These are phyloP conservation scores for Polietes domitor DNA, from an alignment of 2,888 invertebrate species.

Conservation along the genomic window DNA sequence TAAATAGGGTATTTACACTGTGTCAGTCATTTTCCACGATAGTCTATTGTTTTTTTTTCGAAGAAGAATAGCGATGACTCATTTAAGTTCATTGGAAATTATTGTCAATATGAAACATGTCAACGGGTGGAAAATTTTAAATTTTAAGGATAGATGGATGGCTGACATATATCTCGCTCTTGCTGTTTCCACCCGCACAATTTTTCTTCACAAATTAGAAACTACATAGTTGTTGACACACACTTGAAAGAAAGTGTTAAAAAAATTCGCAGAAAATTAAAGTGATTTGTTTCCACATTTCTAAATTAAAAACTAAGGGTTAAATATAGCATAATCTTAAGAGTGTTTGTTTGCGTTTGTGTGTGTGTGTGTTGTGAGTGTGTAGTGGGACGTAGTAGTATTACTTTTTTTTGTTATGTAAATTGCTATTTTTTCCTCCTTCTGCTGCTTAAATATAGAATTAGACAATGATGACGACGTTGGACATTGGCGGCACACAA, in stretches of 20 bases:
- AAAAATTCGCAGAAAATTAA: conserved; percentile 13
- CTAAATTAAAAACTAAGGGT: not conserved
- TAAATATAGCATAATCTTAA: not conserved
- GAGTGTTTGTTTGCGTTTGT: not conserved
- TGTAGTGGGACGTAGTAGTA: not conserved
- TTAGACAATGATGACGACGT: not conserved
- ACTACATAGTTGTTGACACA: not conserved
- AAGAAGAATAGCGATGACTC: not conserved
- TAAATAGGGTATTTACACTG: not conserved
- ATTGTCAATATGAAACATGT: conserved; percentile 9
- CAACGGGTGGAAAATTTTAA: not conserved
- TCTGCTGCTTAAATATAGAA: conserved; percentile 4
- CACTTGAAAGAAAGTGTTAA: not conserved
- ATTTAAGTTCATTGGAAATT: not conserved
- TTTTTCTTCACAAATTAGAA: not conserved
- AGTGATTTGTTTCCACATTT: conserved; percentile 1
- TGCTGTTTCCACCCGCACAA: not conserved
- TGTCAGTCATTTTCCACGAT: not conserved
- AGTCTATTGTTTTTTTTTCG: not conserved
- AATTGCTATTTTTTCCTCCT: not conserved
- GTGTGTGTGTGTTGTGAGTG: not conserved
- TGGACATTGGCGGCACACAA: not conserved
- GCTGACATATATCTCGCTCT: not conserved
- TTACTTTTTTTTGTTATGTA: conserved; percentile 1
- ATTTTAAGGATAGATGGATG: not conserved